phyloP scores from a whole-genome alignment of 2,888 invertebrate genomes.

The Pogonocherus hispidulus region DNA sequence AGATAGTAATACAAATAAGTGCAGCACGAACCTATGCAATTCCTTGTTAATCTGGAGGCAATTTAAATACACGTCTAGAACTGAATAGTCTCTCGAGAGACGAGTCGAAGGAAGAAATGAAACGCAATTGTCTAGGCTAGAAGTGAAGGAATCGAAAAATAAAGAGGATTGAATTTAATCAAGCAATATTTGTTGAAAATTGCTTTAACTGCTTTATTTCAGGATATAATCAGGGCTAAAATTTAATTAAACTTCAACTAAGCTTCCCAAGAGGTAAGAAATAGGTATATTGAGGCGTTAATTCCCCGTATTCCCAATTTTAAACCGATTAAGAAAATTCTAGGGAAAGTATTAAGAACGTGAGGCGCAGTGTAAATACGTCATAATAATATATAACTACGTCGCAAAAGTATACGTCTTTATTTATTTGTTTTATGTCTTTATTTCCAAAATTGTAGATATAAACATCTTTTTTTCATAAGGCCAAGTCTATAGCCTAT shows the following conservation, averaged over 20 bases:
- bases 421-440: no score
- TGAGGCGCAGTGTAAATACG: conserved; percentile 4
- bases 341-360: conserved; percentile 59
- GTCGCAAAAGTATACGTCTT: no score
- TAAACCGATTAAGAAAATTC: conserved; percentile 68
- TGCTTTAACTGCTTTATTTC: conserved; percentile 63
- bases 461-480: no score
- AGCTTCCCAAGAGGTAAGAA: conserved; percentile 60
- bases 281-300: conserved; percentile 63
- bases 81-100: conserved; percentile 22
- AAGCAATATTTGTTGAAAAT: conserved; percentile 66
- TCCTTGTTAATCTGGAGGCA: conserved; percentile 13
- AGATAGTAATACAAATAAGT: no score
- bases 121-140: conserved; percentile 30
- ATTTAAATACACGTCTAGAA: conserved; percentile 20
- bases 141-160: conserved; percentile 58
- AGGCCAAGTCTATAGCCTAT: no score
- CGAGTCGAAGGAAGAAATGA: conserved; percentile 12
- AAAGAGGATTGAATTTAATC: conserved; percentile 65
- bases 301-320: conserved; percentile 65
- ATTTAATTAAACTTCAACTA: conserved; percentile 68
- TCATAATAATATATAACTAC: no score
- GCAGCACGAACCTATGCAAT: background rate
- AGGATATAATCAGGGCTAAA: conserved; percentile 67
- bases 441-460: no score